A percentile compares a stretch with the other conserved stretches of the same genome.
These are phyloP conservation scores for Drosophila gaucha DNA, from an alignment of 2,888 invertebrate genomes.

Conservation along the genomic window DNA sequence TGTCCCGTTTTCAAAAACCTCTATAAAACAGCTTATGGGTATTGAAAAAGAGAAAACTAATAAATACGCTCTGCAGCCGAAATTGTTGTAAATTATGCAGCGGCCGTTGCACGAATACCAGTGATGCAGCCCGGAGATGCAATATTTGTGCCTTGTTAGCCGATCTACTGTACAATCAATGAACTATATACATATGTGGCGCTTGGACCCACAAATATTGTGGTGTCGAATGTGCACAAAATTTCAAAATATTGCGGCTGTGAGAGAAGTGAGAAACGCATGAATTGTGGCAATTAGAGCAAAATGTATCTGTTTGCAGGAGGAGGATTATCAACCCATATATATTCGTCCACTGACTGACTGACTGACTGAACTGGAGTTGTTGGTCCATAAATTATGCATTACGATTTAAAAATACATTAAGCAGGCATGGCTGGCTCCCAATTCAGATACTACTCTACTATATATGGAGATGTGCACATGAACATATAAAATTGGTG, in stretches of 20 bases:
- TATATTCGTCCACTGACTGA: slow-evolving; percentile 19
- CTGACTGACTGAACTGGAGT: slow-evolving; percentile 23
- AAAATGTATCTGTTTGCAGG: slow-evolving; percentile 12
- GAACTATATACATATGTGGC: slow-evolving; percentile 52
- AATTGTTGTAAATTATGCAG: slow-evolving; percentile 77
- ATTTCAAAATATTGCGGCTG: slow-evolving; percentile 54
- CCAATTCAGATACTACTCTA: slow-evolving; percentile 21
- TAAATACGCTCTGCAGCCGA: slow-evolving; percentile 36
- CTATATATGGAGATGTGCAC: neutral
- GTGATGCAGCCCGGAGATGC: slow-evolving; percentile 55
- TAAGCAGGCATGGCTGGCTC: slow-evolving; percentile 46
- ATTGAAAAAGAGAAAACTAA: neutral
- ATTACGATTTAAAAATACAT: slow-evolving; percentile 73
- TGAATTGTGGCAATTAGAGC: slow-evolving; percentile 71
- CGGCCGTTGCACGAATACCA: slow-evolving; percentile 62
- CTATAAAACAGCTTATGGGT: slow-evolving; percentile 4
- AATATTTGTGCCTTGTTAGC: slow-evolving; percentile 13
- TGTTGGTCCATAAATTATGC: slow-evolving; percentile 67
- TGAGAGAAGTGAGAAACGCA: slow-evolving; percentile 38
- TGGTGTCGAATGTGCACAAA: slow-evolving; percentile 8
- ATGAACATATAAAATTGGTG: slow-evolving; percentile 20
- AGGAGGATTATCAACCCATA: slow-evolving; percentile 4
- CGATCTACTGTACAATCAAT: slow-evolving; percentile 57
- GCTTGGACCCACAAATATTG: slow-evolving; percentile 23
- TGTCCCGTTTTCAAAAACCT: neutral